A percentile compares a stretch with the other conserved stretches of the same genome.
Conservation (phyloP, 1,140 invertebrate species). For the Bilobella aurantiaca region DNA sequence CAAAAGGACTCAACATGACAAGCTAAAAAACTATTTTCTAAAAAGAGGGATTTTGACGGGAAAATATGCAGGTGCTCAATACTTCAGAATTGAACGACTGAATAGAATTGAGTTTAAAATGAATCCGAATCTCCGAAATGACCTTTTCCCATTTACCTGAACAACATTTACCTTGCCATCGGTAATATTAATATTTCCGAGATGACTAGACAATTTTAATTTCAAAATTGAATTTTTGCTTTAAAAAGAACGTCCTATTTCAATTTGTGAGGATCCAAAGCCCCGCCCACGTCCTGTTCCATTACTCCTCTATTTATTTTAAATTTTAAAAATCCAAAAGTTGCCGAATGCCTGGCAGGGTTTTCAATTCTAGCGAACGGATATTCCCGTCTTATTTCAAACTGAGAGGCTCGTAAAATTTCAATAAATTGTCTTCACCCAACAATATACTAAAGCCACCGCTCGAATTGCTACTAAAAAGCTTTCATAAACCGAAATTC, state of each 20-base stretch:
- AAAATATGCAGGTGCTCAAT: conserved; percentile 28
- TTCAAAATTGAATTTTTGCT: neutral
- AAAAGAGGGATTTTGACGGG: conserved; percentile 10
- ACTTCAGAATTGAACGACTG: neutral
- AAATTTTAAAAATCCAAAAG: too few species aligned
- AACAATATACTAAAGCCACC: too few species aligned
- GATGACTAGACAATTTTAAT: neutral
- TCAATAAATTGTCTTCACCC: too few species aligned
- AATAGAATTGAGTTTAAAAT: conserved; percentile 3
- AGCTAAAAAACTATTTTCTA: neutral
- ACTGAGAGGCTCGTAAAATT: too few species aligned
- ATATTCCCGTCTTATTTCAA: too few species aligned
- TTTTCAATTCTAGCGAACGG: too few species aligned
- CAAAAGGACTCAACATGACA: neutral
- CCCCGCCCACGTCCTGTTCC: neutral
- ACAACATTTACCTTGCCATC: too few species aligned
- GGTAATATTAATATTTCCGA: neutral
- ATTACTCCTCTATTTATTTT: too few species aligned
- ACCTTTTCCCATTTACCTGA: neutral
- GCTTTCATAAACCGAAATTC: too few species aligned
- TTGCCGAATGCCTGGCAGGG: too few species aligned
- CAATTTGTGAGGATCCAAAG: neutral
- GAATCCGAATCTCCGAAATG: neutral
- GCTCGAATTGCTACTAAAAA: too few species aligned
- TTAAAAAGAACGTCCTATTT: neutral